Evolutionary conservation across 2,113 vertebrate species (phyloP).

Genomic region (Muntiacus muntjak): DNA sequence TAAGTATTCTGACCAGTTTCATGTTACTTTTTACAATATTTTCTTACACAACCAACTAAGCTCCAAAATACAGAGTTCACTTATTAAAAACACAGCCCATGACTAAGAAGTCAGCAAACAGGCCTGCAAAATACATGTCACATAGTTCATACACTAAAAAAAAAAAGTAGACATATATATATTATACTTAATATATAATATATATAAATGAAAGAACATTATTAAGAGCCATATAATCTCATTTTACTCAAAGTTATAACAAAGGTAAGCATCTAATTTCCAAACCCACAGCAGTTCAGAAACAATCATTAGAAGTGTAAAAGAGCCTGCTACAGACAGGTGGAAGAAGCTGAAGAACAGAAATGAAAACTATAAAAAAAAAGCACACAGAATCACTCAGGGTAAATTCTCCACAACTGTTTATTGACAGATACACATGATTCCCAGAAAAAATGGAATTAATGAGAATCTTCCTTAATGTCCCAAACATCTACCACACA

Average conservation of each 20-base stretch:
- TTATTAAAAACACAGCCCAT: background rate
- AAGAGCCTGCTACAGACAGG: background rate
- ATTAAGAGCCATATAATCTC: background rate
- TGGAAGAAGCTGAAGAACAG: background rate
- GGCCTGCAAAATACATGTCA: background rate
- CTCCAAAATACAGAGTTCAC: background rate
- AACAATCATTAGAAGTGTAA: background rate
- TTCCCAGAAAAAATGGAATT: constrained; percentile 16
- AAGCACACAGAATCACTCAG: constrained; percentile 50
- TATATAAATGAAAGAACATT: background rate
- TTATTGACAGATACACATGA: constrained; percentile 51
- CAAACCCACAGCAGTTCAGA: constrained; percentile 26
- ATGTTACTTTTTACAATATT: background rate
- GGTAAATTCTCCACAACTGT: constrained; percentile 38
- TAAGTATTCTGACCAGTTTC: background rate
- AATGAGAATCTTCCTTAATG: constrained; percentile 26
- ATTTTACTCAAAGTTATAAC: constrained; percentile 26
- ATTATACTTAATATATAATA: background rate
- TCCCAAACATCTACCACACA: constrained; percentile 24
- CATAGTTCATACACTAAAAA: background rate
- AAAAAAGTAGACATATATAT: background rate
- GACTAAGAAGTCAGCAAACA: background rate
- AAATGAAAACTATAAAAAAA: constrained; percentile 23
- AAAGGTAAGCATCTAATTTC: constrained; percentile 11
- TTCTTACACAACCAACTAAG: background rate